Evolutionary conservation across 2,888 invertebrate species (phyloP).

Genomic region (Ophonus ardosiacus): DNA sequence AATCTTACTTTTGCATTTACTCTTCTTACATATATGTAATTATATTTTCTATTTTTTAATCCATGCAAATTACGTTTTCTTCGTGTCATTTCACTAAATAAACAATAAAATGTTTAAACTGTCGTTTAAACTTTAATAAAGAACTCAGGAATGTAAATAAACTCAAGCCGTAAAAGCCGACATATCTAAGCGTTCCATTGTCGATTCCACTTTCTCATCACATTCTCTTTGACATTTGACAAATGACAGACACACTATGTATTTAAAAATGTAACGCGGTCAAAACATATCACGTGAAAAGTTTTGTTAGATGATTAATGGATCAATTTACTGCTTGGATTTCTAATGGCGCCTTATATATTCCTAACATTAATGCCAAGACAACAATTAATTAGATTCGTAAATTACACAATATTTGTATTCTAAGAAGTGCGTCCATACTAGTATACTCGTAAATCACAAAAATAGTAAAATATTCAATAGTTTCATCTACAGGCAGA

Average conservation of each 20-base stretch:
- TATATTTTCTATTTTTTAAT: too few species aligned
- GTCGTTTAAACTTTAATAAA: background rate
- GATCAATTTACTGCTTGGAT: conserved; percentile 10
- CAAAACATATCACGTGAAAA: conserved; percentile 9
- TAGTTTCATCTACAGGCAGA: too few species aligned
- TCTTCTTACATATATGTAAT: too few species aligned
- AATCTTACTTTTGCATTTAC: too few species aligned
- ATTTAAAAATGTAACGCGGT: conserved; percentile 40
- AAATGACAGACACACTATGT: conserved; percentile 21
- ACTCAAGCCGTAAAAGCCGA: background rate
- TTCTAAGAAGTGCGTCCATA: too few species aligned
- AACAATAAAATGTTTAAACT: too few species aligned
- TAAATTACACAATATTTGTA: background rate
- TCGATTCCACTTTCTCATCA: conserved; percentile 37
- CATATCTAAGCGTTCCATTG: conserved; percentile 10
- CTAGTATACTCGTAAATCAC: too few species aligned
- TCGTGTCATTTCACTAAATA: too few species aligned
- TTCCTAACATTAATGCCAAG: background rate
- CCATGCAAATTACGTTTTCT: too few species aligned
- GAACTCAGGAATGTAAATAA: conserved; percentile 12
- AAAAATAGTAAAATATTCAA: too few species aligned
- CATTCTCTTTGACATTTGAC: conserved; percentile 24
- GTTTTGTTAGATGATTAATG: conserved; percentile 26
- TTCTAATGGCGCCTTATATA: conserved; percentile 9
- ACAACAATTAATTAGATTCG: conserved; percentile 4